These are phyloP conservation scores for Eolophus roseicapilla DNA, from an alignment of 2,113 vertebrate species.

Conservation along the genomic window DNA sequence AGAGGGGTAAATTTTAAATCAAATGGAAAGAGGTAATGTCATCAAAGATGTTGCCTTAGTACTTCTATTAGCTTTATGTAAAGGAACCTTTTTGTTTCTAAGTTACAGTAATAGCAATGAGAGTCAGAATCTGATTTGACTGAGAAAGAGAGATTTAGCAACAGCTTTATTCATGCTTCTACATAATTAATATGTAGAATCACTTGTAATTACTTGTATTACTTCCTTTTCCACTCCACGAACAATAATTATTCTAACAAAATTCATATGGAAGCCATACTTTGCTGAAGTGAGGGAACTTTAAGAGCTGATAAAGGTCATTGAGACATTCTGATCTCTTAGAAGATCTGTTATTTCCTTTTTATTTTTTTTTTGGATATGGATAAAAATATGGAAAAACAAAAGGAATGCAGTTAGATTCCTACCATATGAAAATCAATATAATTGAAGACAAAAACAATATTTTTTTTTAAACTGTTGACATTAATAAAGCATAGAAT, in stretches of 20 bases:
- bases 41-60: conserved; percentile 1
- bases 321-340: neutral
- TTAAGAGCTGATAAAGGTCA: neutral
- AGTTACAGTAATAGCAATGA: neutral
- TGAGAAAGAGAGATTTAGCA: neutral
- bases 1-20: conserved; percentile 13
- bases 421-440: neutral
- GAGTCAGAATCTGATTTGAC: neutral
- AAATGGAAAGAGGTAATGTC: neutral
- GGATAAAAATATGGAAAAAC: neutral
- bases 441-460: neutral
- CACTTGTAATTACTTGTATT: neutral
- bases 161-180: neutral
- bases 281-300: neutral
- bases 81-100: conserved; percentile 37
- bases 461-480: neutral
- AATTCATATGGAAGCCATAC: neutral
- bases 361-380: neutral
- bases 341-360: neutral
- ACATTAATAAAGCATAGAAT: neutral
- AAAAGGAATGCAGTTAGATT: neutral
- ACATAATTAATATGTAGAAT: neutral
- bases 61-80: neutral
- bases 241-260: neutral
- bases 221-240: neutral